Evolutionary conservation across 2,113 vertebrate species (phyloP), one percentile per base, ranked within the genome.

Genomic region (Ictalurus furcatus): DNA sequence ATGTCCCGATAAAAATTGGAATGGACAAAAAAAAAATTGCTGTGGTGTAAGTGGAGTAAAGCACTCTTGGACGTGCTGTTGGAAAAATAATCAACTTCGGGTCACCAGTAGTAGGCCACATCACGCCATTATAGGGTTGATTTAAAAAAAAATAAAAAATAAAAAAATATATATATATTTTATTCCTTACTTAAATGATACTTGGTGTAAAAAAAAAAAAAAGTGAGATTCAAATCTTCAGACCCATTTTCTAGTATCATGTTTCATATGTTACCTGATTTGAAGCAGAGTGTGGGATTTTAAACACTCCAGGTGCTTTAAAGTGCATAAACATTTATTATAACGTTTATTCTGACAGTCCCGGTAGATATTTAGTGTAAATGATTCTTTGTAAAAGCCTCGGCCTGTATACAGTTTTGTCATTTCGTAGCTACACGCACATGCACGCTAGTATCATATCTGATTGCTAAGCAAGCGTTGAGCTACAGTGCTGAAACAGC

Each of bases 321-420:
- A 21, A 28, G 40, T 25, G 40, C 40, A 48, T 48, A 23, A 16
- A 54, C 54, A 54, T 48, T 48, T 25, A 25, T 76, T 52, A n/a
- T 14, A 79, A 28, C 44, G 6, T 76, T 48, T 52, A 25, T n/a
- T 76, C 2, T 9, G 2, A 76, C 8, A 44, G 6, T 21, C 4
- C 25, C 14, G 4, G 48, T 28, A 14, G 44, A 52, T 52, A 52
- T 52, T 78, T 37, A 25, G 58, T 9, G 23, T 23, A 23, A 34
- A 81, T 65, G 4, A 34, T 84, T 90, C 59, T 65, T 59, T 52
- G 85, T 54, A 28, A 74, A 73, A 84, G 86, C 82, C 25, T 81
- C 25, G 6, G 78, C 6, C 65, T 19, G 40, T 67, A 6, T 28
- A 54, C 63, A n/a, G 9, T 54, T 56, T 71, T 54, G 44, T 85